Conservation (phyloP, 1,140 invertebrate species). For the Trialeurodes vaporariorum region DNA sequence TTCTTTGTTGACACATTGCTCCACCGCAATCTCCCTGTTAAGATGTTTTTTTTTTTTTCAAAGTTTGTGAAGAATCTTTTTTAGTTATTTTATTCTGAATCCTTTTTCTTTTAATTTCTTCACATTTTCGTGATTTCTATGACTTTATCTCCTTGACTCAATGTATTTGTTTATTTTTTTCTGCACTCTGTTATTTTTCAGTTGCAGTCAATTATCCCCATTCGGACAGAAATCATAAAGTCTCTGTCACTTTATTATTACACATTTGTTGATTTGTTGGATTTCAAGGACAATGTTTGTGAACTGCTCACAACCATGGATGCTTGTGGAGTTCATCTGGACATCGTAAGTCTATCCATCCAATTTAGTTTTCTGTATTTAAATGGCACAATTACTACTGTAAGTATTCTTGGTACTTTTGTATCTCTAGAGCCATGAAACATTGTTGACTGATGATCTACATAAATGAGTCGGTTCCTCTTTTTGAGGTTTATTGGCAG, state of each 20-base stretch:
- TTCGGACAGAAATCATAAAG: slow-evolving; percentile 90
- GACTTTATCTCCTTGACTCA: not conserved
- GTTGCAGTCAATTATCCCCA: slow-evolving; percentile 66
- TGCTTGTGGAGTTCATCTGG: slow-evolving; percentile 85
- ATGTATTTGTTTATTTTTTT: not conserved
- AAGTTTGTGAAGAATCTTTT: too few species aligned
- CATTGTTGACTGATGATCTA: too few species aligned
- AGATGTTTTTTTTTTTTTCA: too few species aligned
- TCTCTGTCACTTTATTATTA: slow-evolving; percentile 95
- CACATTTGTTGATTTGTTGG: slow-evolving; percentile 97
- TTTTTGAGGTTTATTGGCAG: too few species aligned
- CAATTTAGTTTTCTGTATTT: slow-evolving; percentile 4
- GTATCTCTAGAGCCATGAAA: not conserved
- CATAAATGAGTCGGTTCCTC: too few species aligned
- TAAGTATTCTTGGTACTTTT: slow-evolving; percentile 1
- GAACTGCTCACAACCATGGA: slow-evolving; percentile 97
- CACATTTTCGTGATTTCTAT: not conserved
- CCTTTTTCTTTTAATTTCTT: not conserved
- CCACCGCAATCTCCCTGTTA: too few species aligned
- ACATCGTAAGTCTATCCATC: slow-evolving; percentile 64
- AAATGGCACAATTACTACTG: slow-evolving; percentile 3
- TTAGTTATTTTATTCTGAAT: too few species aligned
- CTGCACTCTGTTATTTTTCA: slow-evolving; percentile 32
- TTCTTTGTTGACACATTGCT: too few species aligned
- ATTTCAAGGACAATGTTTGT: slow-evolving; percentile 97